A percentile compares a stretch with the other conserved stretches of the same genome.
Evolutionary conservation across 2,113 vertebrate species (phyloP).

Genomic region (Centropristis striata): DNA sequence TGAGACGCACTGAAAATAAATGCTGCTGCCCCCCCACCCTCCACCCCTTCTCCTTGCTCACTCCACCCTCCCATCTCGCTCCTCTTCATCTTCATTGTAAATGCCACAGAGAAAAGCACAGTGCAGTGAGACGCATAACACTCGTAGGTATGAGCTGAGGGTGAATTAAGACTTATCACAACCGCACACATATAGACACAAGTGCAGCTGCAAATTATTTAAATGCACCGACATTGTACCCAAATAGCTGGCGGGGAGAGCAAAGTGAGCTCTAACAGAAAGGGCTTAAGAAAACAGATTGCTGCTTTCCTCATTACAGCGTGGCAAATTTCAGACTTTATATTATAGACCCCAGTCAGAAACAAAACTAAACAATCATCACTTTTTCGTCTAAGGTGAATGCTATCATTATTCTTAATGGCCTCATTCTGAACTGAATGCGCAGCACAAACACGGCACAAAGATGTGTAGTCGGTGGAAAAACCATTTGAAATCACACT

Average conservation of each 20-base stretch:
- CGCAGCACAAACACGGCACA: conserved; percentile 1
- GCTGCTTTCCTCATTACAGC: conserved; percentile 37
- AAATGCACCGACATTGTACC: conserved; percentile 41
- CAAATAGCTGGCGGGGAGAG: conserved; percentile 43
- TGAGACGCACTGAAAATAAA: conserved; percentile 86
- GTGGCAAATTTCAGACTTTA: conserved; percentile 29
- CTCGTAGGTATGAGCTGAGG: conserved; percentile 46
- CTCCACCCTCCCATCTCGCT: conserved; percentile 62
- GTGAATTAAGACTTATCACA: conserved; percentile 57
- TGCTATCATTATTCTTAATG: conserved; percentile 43
- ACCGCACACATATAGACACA: conserved; percentile 14
- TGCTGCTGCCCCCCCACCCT: conserved; percentile 48
- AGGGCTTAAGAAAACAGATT: conserved; percentile 53
- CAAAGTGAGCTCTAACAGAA: conserved; percentile 25
- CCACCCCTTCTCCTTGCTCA: conserved; percentile 45
- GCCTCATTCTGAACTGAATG: conserved; percentile 33
- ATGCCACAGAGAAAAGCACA: conserved; percentile 71
- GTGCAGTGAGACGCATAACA: conserved; percentile 42
- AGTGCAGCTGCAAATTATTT: conserved; percentile 53
- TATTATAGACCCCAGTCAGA: conserved; percentile 37
- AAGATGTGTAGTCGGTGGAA: conserved; percentile 16
- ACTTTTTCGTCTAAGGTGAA: conserved; percentile 30
- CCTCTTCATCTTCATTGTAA: conserved; percentile 72
- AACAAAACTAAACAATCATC: conserved; percentile 31
- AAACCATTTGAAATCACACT: conserved; percentile 43